A percentile compares a stretch with the other conserved stretches of the same genome.
phyloP scores from a whole-genome alignment of 2,888 invertebrate species.

The Andricus quercusramuli region DNA sequence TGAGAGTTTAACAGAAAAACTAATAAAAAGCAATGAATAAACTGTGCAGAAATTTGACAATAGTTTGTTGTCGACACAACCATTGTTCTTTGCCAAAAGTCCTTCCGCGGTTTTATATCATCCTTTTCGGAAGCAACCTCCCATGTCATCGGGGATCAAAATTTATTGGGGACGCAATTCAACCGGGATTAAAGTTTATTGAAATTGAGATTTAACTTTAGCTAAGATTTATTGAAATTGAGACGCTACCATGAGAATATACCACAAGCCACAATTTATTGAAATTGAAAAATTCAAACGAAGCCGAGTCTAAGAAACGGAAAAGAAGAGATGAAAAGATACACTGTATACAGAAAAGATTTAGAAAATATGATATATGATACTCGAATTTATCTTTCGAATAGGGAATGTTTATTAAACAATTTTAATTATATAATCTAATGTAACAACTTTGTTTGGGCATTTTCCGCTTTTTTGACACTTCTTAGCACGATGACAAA shows the following conservation, averaged over 20 bases:
- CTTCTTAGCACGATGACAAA: too few relatives aligned
- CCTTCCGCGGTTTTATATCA: neutral
- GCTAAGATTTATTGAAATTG: slow-evolving; percentile 51
- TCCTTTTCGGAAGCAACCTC: slow-evolving; percentile 25
- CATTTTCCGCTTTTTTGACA: too few relatives aligned
- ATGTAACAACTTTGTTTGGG: too few relatives aligned
- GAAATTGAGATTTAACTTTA: slow-evolving; percentile 50
- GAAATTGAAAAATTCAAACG: slow-evolving; percentile 32
- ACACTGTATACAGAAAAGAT: neutral
- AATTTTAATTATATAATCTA: too few relatives aligned
- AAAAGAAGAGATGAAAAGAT: slow-evolving; percentile 1
- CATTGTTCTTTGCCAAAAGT: neutral
- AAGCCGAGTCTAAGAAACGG: neutral
- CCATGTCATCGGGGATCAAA: slow-evolving; percentile 24
- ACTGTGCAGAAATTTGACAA: neutral
- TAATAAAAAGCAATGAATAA: neutral
- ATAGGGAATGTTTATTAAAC: neutral
- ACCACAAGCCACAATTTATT: slow-evolving; percentile 46
- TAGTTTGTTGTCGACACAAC: neutral
- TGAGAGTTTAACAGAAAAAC: too few relatives aligned
- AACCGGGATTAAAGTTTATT: slow-evolving; percentile 50
- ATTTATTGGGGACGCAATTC: slow-evolving; percentile 35
- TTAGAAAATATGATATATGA: neutral
- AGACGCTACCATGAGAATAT: slow-evolving; percentile 45
- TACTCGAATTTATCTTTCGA: neutral